Evolutionary conservation across 2,113 vertebrate species (phyloP), one percentile per base, ranked within the genome.

Genomic region (Procavia capensis): DNA sequence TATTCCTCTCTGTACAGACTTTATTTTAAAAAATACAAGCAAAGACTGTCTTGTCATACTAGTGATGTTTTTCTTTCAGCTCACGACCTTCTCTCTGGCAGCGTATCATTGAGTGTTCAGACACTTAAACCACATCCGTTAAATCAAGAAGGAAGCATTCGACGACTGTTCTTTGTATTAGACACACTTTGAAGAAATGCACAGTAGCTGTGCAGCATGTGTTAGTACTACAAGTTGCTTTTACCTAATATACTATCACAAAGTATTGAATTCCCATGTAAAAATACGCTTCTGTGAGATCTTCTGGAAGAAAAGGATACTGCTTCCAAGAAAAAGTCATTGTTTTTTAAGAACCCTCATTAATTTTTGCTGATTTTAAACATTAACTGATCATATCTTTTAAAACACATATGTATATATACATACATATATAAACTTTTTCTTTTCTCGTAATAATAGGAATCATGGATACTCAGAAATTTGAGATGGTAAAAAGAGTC

Each of bases 71-170:
- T 97, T 78, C 88, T 88, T 75, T 57, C 27, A 61, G 43, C 25
- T 92, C 72, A 90, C 96, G 96, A 96, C 24, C 39, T 91, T 93
- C 94, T 63, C 85, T 91, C 43, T 85, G 74, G 39, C 66, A 75
- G 50, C 5, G 14, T 47, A 68, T 63, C 41, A 34, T n/a, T 87
- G 70, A 91, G 81, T 96, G 82, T 78, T 92, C 54, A 82, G 85
- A 95, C 54, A 96, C 36, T 92, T 90, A 93, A 95, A n/a, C 81
- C 96, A 97, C 85, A 92, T 91, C 92, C 95, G 93, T 96, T 86
- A 93, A 96, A 94, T 68, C 39, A 81, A 88, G 90, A 92, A 93
- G 85, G 74, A 86, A 45, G 85, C 74, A 85, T 91, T 87, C 66
- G 11, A 59, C 68, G 93, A 59, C 50, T 86, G 41, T 90, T 95